Percentiles rank a stretch among this genome's conserved stretches.
These are phyloP conservation scores for Furcifer pardalis DNA, from an alignment of 2,797 vertebrate species.

Conservation along the genomic window DNA sequence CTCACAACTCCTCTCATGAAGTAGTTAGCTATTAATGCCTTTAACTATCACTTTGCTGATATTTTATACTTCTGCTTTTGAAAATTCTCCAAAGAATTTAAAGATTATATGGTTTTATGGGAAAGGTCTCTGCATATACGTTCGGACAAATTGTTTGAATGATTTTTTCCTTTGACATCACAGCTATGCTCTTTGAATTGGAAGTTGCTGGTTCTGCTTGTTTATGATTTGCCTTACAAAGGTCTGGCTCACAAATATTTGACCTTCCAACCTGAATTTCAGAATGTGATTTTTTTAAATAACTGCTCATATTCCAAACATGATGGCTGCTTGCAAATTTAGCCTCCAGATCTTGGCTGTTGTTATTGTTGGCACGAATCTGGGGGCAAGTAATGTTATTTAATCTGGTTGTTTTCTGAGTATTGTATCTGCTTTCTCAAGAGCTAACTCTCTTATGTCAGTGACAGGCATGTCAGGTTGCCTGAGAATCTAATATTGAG, in stretches of 20 bases:
- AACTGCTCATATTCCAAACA: conserved; percentile 7
- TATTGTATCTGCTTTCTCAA: conserved; percentile 41
- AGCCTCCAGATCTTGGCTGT: conserved; percentile 24
- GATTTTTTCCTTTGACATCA: neutral
- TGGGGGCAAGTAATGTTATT: conserved; percentile 40
- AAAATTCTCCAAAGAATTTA: neutral
- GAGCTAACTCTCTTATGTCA: conserved; percentile 50
- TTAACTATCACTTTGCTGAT: neutral
- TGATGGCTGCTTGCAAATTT: conserved; percentile 43
- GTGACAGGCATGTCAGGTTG: conserved; percentile 49
- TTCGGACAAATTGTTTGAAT: neutral
- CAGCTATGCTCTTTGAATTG: neutral
- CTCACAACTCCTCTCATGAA: too few species aligned
- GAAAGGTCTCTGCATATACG: neutral
- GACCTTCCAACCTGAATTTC: conserved; percentile 39
- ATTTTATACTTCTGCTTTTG: neutral
- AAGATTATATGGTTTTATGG: too few species aligned
- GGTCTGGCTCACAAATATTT: conserved; percentile 19
- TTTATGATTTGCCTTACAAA: conserved; percentile 2
- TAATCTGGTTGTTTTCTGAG: conserved; percentile 47
- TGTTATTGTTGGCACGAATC: conserved; percentile 33
- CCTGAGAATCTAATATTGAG: conserved; percentile 37
- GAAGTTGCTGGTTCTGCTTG: conserved; percentile 10
- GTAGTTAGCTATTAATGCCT: neutral
- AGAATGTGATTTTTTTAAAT: neutral